Base-by-base conservation (phyloP, 2,113 vertebrate genomes). In the Acrocephalus arundinaceus region DNA sequence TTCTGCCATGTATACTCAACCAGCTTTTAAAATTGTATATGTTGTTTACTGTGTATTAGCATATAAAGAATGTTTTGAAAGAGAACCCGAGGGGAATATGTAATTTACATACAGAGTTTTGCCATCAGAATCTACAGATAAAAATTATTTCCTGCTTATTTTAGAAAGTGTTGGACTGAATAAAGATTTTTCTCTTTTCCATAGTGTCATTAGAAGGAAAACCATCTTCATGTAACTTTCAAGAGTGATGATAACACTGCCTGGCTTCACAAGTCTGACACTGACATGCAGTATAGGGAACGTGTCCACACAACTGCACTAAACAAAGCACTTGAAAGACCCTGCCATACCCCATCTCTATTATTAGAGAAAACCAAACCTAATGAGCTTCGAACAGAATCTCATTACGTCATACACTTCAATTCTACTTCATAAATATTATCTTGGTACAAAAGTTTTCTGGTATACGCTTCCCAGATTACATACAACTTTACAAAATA, bases 361-460 rank as follows among this genome's bases (percentile, higher is more conserved):
- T 18, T 62, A 18, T 27, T 81, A 61, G 51, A 59, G 55, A 91
- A 90, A 93, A 80, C 17, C 11, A 51, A 94, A 87, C 33, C 23
- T 94, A 94, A 94, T 67, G 84, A 97, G 73, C 78, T 95, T 72
- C 58, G 91, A 52, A 87, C 45, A 87, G 51, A 87, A 39, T 79
- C 85, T 96, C 77, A 92, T 94, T 94, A 90, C 55, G 75, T 81
- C 52, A 82, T 84, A 73, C 11, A 19, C 62, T 96, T 97, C 73
- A 74, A 89, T 95, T 97, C 83, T 88, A 54, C 92, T 94, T 96
- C 84, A 91, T 95, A 95, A 97, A 93, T 75, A 74, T 68, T 89
- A 59, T 45, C 61, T 92, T 75, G 48, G 87, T 91, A 96, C 65
- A 90, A 39, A 88, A 61, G 92, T 96, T 97, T 96, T 71, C 82